Conservation (phyloP, 2,888 invertebrate species). For the Pollenia amentaria region DNA sequence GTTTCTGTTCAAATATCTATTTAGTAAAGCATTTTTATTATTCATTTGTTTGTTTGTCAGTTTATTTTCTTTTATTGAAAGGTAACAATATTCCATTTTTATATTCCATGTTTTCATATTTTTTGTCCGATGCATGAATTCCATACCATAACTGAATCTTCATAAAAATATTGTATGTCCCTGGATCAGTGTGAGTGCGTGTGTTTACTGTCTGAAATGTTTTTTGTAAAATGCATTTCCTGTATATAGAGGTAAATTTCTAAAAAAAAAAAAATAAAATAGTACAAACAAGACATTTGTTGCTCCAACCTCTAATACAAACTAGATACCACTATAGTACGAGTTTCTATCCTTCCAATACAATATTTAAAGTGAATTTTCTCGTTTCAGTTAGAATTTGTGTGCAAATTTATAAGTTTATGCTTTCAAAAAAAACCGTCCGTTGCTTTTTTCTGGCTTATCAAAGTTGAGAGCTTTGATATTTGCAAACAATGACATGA, state of each 20-base stretch:
- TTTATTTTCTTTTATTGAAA: neutral
- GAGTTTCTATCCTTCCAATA: neutral
- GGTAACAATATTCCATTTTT: conserved; percentile 17
- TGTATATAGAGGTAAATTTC: conserved; percentile 26
- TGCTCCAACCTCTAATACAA: conserved; percentile 40
- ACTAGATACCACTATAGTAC: neutral
- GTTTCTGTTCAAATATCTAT: conserved; percentile 2
- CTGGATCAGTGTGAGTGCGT: neutral
- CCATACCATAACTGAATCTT: neutral
- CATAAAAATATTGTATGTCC: no score
- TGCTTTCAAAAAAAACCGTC: conserved; percentile 23
- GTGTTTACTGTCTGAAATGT: neutral
- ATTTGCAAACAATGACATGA: conserved; percentile 69
- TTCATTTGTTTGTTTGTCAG: neutral
- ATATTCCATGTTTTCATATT: neutral
- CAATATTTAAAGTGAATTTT: conserved; percentile 40
- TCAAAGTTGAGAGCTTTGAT: conserved; percentile 70
- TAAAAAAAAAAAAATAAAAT: conserved; percentile 2
- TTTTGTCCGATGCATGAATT: neutral
- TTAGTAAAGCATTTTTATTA: neutral
- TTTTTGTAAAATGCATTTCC: conserved; percentile 62
- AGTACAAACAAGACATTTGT: conserved; percentile 51
- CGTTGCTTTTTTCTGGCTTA: conserved; percentile 54
- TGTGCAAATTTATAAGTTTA: neutral
- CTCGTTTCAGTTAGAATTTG: conserved; percentile 27